A percentile compares a stretch with the other conserved stretches of the same genome.
phyloP scores from a whole-genome alignment of 2,797 vertebrate genomes.

The Aeoliscus strigatus region DNA sequence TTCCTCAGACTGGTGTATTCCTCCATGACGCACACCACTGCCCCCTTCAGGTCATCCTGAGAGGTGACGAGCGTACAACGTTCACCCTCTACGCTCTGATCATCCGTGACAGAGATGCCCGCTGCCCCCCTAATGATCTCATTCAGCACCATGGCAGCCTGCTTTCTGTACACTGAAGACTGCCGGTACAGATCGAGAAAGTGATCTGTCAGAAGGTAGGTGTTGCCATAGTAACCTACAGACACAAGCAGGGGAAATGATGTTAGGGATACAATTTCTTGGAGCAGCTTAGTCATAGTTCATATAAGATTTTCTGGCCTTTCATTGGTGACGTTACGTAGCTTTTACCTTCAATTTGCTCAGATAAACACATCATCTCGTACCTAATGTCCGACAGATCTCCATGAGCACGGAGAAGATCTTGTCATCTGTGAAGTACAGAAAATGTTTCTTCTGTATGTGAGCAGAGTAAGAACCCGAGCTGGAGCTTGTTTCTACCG shows the following conservation, averaged over 20 bases:
- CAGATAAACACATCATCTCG: neutral
- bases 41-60: constrained; percentile 74
- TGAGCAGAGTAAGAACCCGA: constrained; percentile 14
- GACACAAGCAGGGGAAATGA: constrained; percentile 1
- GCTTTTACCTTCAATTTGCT: neutral
- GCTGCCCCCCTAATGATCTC: constrained; percentile 82
- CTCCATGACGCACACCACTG: constrained; percentile 75
- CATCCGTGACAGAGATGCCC: constrained; percentile 57
- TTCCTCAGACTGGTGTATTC: constrained; percentile 85
- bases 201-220: constrained; percentile 86
- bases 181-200: constrained; percentile 84
- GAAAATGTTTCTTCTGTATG: constrained; percentile 81
- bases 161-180: constrained; percentile 82
- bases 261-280: no score
- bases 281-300: no score
- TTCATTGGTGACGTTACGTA: no score
- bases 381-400: constrained; percentile 80
- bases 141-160: constrained; percentile 88
- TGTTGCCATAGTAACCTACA: constrained; percentile 80
- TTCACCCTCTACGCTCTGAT: constrained; percentile 28
- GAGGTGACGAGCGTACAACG: constrained; percentile 21
- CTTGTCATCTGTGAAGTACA: constrained; percentile 84
- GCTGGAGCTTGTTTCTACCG: constrained; percentile 31
- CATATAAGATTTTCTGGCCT: no score
- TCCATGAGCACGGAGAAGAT: constrained; percentile 81